Percentiles rank a stretch among this genome's conserved stretches.
Conservation (phyloP, 2,888 invertebrate species). For the Syrista parreyssii region DNA sequence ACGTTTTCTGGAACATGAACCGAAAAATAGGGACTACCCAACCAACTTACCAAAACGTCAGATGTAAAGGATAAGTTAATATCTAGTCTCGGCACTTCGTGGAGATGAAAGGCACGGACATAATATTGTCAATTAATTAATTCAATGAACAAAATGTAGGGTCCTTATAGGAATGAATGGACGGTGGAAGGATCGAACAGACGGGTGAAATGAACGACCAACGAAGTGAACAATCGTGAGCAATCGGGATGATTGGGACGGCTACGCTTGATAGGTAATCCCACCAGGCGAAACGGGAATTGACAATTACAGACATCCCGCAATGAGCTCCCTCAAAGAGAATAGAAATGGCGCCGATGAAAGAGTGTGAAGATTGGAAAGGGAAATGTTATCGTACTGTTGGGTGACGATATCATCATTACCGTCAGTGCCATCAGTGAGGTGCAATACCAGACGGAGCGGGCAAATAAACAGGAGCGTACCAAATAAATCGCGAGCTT, state of each 20-base stretch:
- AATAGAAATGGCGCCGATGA: background rate
- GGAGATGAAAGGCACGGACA: background rate
- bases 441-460: background rate
- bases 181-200: background rate
- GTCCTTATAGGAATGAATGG: background rate
- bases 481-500: slow-evolving; percentile 12
- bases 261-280: background rate
- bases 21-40: background rate
- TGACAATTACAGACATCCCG: background rate
- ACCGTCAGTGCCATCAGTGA: background rate
- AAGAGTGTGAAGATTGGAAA: background rate
- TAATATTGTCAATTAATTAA: background rate
- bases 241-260: background rate
- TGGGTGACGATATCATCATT: background rate
- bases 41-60: background rate
- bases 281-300: background rate
- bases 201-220: background rate
- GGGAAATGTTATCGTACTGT: background rate
- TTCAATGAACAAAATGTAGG: background rate
- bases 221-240: background rate
- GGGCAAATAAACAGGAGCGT: slow-evolving; percentile 15
- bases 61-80: background rate
- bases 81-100: background rate
- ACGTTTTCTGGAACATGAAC: background rate
- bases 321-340: background rate